A percentile compares a stretch with the other conserved stretches of the same genome.
Conservation (phyloP, 1,140 invertebrate species). For the Choristoneura fumiferana region DNA sequence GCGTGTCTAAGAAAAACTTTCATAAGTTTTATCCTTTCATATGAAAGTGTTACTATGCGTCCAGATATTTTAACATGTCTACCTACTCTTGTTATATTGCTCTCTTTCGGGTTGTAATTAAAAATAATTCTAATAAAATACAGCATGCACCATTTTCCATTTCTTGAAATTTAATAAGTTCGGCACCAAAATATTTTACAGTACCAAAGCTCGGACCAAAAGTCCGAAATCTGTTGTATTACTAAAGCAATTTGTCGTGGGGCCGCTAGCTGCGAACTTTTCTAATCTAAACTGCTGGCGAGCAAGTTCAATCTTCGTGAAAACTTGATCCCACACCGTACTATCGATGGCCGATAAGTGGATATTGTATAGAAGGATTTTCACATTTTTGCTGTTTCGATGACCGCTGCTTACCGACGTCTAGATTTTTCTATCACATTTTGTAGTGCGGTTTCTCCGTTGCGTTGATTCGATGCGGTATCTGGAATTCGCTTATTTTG, state of each 20-base stretch:
- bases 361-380: slow-evolving; percentile 13
- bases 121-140: too few species aligned
- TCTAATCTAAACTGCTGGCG: slow-evolving; percentile 72
- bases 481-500: too few species aligned
- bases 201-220: slow-evolving; percentile 21
- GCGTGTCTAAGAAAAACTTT: too few species aligned
- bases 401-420: slow-evolving; percentile 9
- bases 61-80: too few species aligned
- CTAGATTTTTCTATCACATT: slow-evolving; percentile 2
- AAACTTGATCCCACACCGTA: slow-evolving; percentile 41
- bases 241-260: slow-evolving; percentile 69
- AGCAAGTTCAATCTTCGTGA: slow-evolving; percentile 57
- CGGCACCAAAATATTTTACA: too few species aligned
- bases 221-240: slow-evolving; percentile 70
- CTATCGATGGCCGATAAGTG: slow-evolving; percentile 8
- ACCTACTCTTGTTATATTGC: too few species aligned
- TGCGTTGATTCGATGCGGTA: too few species aligned
- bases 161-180: too few species aligned
- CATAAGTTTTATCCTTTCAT: too few species aligned
- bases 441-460: neutral
- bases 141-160: too few species aligned
- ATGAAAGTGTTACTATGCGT: too few species aligned
- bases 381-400: slow-evolving; percentile 5
- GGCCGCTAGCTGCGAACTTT: slow-evolving; percentile 56
- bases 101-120: too few species aligned